Conservation (phyloP, 2,797 vertebrate species). For the Diceros bicornis region DNA sequence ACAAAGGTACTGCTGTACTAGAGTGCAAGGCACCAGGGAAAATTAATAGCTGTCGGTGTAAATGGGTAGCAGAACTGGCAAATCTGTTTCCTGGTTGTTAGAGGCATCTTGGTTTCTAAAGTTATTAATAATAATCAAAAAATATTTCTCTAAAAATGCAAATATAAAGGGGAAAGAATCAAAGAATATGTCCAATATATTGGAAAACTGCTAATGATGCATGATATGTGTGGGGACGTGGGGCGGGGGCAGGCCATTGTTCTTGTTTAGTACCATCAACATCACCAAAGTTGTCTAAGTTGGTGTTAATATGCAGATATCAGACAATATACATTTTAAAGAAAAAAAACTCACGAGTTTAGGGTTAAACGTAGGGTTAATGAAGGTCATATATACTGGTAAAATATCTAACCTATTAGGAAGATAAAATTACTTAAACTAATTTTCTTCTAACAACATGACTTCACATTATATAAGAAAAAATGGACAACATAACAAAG, state of each 20-base stretch:
- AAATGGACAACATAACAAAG: neutral
- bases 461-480: neutral
- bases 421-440: neutral
- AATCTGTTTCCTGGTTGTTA: neutral
- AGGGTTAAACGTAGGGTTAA: neutral
- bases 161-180: neutral
- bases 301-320: neutral
- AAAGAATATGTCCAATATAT: neutral
- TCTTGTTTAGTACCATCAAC: neutral
- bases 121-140: neutral
- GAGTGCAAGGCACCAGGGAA: slow-evolving; percentile 24
- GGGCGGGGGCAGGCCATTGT: rapidly evolving
- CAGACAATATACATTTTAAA: neutral
- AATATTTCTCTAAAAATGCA: neutral
- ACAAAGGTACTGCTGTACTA: neutral
- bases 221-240: neutral
- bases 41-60: slow-evolving; percentile 45
- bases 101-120: neutral
- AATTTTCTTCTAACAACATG: neutral
- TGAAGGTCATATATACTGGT: neutral
- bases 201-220: neutral
- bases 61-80: neutral
- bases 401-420: neutral
- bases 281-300: neutral
- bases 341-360: neutral